Percentiles rank a stretch among this genome's conserved stretches.
These are phyloP conservation scores for Nemapogon koenigi DNA, from an alignment of 2,888 invertebrate genomes.

Conservation along the genomic window DNA sequence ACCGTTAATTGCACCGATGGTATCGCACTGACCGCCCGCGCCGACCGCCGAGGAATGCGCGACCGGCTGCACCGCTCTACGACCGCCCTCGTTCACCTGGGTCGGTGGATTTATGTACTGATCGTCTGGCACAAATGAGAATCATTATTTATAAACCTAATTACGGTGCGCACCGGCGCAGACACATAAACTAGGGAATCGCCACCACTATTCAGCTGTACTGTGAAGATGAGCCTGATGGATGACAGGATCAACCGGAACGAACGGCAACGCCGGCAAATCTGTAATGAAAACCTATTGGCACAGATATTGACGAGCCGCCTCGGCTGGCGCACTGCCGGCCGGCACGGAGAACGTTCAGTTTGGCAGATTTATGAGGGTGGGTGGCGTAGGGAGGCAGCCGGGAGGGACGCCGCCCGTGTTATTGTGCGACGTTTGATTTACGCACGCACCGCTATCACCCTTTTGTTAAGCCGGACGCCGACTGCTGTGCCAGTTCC, in stretches of 20 bases:
- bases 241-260: slow-evolving; percentile 28
- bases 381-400: slow-evolving; percentile 16
- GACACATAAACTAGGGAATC: background rate
- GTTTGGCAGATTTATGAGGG: slow-evolving; percentile 56
- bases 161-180: background rate
- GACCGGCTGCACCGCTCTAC: background rate
- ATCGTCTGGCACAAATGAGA: slow-evolving; percentile 8
- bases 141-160: slow-evolving; percentile 5
- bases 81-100: slow-evolving; percentile 3
- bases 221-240: slow-evolving; percentile 26
- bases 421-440: slow-evolving; percentile 64
- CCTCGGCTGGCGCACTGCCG: slow-evolving; percentile 27
- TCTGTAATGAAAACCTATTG: slow-evolving; percentile 45
- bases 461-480: slow-evolving; percentile 60
- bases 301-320: slow-evolving; percentile 37
- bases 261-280: slow-evolving; percentile 22
- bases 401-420: slow-evolving; percentile 35
- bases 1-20: slow-evolving; percentile 58
- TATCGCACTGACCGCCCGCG: slow-evolving; percentile 47
- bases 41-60: slow-evolving; percentile 6
- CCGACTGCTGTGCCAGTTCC: slow-evolving; percentile 55
- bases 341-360: slow-evolving; percentile 36
- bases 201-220: slow-evolving; percentile 17
- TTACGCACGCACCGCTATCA: slow-evolving; percentile 63
- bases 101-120: slow-evolving; percentile 1